Evolutionary conservation across 2,113 vertebrate genomes (phyloP).

Genomic region (Lucifuga dentata): DNA sequence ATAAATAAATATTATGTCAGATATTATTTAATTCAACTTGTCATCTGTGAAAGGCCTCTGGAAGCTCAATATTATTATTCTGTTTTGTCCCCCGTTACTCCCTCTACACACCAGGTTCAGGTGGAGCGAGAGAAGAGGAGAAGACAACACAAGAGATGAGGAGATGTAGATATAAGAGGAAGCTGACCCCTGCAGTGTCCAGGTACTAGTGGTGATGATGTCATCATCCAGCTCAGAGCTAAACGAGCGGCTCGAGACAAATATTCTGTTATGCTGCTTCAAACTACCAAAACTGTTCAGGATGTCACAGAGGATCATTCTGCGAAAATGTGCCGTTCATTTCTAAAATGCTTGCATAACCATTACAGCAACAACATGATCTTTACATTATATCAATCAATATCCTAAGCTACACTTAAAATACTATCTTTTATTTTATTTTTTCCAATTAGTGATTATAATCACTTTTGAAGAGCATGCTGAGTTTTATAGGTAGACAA

Average conservation of each 20-base stretch:
- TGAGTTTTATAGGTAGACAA: slow-evolving; percentile 17
- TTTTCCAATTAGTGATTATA: too few relatives aligned
- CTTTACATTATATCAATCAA: too few relatives aligned
- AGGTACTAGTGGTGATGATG: slow-evolving; percentile 39
- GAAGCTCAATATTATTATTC: slow-evolving; percentile 50
- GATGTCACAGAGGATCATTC: slow-evolving; percentile 3
- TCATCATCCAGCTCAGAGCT: slow-evolving; percentile 41
- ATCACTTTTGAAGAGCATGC: not conserved
- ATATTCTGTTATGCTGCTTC: slow-evolving; percentile 24
- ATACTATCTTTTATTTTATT: too few relatives aligned
- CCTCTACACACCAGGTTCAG: slow-evolving; percentile 12
- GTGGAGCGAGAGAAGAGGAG: slow-evolving; percentile 34
- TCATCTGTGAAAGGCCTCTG: slow-evolving; percentile 59
- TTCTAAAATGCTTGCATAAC: too few relatives aligned
- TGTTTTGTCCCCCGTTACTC: slow-evolving; percentile 21
- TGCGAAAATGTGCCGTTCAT: too few relatives aligned
- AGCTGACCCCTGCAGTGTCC: slow-evolving; percentile 40
- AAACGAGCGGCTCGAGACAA: slow-evolving; percentile 28
- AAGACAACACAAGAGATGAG: slow-evolving; percentile 7
- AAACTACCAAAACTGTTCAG: slow-evolving; percentile 3
- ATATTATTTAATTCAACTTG: slow-evolving; percentile 67
- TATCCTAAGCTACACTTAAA: too few relatives aligned
- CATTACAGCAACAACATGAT: too few relatives aligned
- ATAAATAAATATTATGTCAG: too few relatives aligned
- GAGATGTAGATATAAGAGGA: slow-evolving; percentile 5